Evolutionary conservation across 30 jellyfish, hydroid and myxozoan genomes (phyloP).

Genomic region (Pseudorhiza aurosa): DNA sequence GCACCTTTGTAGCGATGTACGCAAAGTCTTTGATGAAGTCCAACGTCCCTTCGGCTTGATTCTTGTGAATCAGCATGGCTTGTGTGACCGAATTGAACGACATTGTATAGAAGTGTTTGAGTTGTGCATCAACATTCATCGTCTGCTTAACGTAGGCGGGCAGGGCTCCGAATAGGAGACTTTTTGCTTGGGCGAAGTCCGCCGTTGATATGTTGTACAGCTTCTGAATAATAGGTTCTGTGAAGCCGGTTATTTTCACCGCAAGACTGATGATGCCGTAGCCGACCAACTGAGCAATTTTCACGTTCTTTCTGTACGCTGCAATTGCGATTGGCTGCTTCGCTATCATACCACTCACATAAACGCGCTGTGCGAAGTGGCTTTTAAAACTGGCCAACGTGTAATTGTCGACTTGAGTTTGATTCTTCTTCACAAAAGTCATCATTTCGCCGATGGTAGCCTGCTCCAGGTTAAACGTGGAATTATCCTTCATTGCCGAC

Average conservation of each 20-base stretch:
- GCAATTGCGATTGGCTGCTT: slow-evolving; percentile 24
- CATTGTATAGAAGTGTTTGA: slow-evolving; percentile 43
- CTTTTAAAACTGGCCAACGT: background rate
- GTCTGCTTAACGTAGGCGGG: background rate
- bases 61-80: slow-evolving; percentile 17
- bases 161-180: background rate
- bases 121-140: background rate
- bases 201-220: background rate
- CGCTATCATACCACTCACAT: too few relatives aligned
- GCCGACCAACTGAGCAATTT: background rate
- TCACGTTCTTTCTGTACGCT: slow-evolving; percentile 9
- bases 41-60: background rate
- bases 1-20: background rate
- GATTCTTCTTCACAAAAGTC: background rate
- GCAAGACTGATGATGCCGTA: slow-evolving; percentile 3
- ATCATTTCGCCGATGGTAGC: too few relatives aligned
- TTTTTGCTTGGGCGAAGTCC: background rate
- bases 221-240: background rate
- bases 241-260: background rate
- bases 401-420: background rate
- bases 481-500: background rate
- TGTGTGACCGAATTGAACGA: slow-evolving; percentile 9
- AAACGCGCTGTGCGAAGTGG: background rate
- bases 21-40: slow-evolving; percentile 25
- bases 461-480: too few relatives aligned